Evolutionary conservation across 37 sponge, comb jelly and placozoan genomes (phyloP), one percentile per base, ranked within the genome.

Genomic region (Hexactinellida sp.): DNA sequence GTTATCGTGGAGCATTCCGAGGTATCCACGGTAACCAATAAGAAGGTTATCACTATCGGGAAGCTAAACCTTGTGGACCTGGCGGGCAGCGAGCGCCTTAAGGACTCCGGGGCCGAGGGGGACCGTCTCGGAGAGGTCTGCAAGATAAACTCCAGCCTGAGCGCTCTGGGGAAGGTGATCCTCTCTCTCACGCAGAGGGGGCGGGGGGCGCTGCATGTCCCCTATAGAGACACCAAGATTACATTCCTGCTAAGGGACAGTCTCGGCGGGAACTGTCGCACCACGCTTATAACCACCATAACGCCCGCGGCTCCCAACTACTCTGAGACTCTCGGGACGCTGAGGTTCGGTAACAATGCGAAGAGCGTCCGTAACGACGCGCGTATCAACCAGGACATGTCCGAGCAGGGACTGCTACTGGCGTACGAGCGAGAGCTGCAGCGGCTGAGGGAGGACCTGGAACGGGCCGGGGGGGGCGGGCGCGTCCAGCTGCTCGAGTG

Each of bases 61-160:
- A 98, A 98, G 54, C 89, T 98, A 37, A 93, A 96, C 37, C 89
- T 98, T 13, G 99, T 98, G 24, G 99, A 98, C 84, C 83, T 98
- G 54, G 99, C 99, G 35, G 99, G 99, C 84, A 93, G 94, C 24
- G 99, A 98, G 82, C 85, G 93, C 90, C 32, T 83, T 63, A 89
- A 94, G 51, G 90, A 89, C 37, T 87, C 88, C 10, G 95, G 92
- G 38, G 95, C 94, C 52, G 84, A 89, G n/a, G 91, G 93, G 24
- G 84, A 85, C 39, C 84, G 87, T n/a, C 87, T 96, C 54, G 88
- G 92, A 38, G 99, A 98, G 54, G 91, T 95, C 25, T 93, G 88
- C 38, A 98, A 95, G 55, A 98, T 98, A 55, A 98, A 98, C 55
- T 85, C 89, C 34, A 95, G 95, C 36, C 90, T 98, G 24, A 90